Base-by-base conservation (phyloP, 2,113 vertebrate genomes). In the Aleadryas rufinucha region DNA sequence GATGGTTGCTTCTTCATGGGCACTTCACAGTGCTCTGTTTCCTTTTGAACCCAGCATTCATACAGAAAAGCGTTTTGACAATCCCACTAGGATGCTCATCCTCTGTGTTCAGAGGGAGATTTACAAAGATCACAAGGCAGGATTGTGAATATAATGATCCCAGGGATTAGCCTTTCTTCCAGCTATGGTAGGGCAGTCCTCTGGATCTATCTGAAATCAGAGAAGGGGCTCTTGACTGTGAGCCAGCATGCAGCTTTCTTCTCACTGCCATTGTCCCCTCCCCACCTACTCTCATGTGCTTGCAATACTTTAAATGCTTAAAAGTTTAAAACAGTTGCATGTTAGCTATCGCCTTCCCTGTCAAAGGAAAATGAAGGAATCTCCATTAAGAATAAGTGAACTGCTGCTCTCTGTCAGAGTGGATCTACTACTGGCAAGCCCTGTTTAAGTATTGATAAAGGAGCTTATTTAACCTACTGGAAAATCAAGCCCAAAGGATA, bases 61-160 rank as follows among this genome's bases (percentile, higher is more conserved):
- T 66, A 81, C n/a, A 84, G 77, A 90, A 95, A 96, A n/a, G 63
- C 11, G 0, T 92, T 96, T 70, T 93, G 87, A 93, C 60, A 92
- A 13, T 96, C 94, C 92, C 94, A 47, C 83, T 87, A 96, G 88
- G 95, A 95, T 89, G 71, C 64, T 92, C 85, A 90, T 92, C 76
- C 92, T 96, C 85, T 87, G 60, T 92, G 86, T 94, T 93, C 93
- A 90, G 90, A 90, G 64, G 31, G 47, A 95, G 90, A 96, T 89
- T 96, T 94, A 94, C 65, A 94, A 90, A 94, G 93, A 93, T 96
- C 92, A 97, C 83, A 96, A 96, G 92, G 80, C 49, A 79, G 72
- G 92, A 93, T 91, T 94, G 93, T 87, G 92, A 92, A 72, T 95
- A 79, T 87, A 93, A 94, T 71, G 90, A 95, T 95, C 90, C 77